Evolutionary conservation across 1,140 invertebrate genomes (phyloP).

Genomic region (Diachasmimorpha longicaudata): DNA sequence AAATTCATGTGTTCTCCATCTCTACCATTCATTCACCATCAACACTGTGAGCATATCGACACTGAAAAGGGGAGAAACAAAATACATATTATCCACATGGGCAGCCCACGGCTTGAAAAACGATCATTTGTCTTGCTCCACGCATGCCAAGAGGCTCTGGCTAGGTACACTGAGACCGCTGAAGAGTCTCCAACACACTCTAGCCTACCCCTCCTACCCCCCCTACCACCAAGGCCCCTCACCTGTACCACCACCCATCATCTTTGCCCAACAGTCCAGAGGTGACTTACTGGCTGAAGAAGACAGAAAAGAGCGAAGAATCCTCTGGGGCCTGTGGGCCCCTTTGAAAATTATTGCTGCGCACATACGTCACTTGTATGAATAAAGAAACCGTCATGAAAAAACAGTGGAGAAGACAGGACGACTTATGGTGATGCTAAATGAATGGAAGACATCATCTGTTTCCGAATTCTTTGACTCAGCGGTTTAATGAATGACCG

Average conservation of each 20-base stretch:
- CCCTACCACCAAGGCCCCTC: background rate
- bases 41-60: constrained; percentile 21
- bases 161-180: background rate
- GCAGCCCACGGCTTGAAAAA: constrained; percentile 24
- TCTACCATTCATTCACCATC: constrained; percentile 27
- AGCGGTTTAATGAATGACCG: background rate
- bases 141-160: constrained; percentile 12
- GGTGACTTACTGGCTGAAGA: background rate
- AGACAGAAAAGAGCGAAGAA: constrained; percentile 9
- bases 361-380: constrained; percentile 24
- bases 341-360: constrained; percentile 24
- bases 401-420: constrained; percentile 4
- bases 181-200: background rate
- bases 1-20: constrained; percentile 13
- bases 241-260: background rate
- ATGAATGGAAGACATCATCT: constrained; percentile 18
- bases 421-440: constrained; percentile 6
- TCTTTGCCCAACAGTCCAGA: background rate
- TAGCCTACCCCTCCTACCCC: background rate
- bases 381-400: constrained; percentile 20
- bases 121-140: constrained; percentile 30
- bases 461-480: constrained; percentile 20
- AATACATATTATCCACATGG: background rate
- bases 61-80: background rate
- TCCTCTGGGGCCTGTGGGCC: background rate